Percentiles rank a stretch among this genome's conserved stretches.
These are phyloP conservation scores for Naso thynnoides DNA, from an alignment of 2,797 vertebrate genomes.

Conservation along the genomic window DNA sequence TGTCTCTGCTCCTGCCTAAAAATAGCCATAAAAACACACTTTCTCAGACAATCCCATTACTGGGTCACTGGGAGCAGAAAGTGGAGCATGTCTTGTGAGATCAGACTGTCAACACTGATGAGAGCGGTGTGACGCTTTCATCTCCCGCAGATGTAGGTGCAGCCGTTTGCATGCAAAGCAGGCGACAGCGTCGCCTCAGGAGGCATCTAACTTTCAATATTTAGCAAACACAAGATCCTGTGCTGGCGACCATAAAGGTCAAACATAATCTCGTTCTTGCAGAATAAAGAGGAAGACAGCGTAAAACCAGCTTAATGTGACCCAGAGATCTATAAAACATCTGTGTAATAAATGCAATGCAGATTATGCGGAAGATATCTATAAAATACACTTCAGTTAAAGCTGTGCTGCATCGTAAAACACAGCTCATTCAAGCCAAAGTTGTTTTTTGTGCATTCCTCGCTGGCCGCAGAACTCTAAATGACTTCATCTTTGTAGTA, in stretches of 20 bases:
- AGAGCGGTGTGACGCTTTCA: constrained; percentile 50
- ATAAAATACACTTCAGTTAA: constrained; percentile 23
- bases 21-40: constrained; percentile 65
- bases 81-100: constrained; percentile 68
- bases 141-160: constrained; percentile 33
- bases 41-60: constrained; percentile 67
- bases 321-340: constrained; percentile 26
- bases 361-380: constrained; percentile 21
- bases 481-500: constrained; percentile 47
- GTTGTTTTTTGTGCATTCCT: constrained; percentile 39
- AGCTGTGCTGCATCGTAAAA: constrained; percentile 42
- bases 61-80: constrained; percentile 71
- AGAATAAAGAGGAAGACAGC: constrained; percentile 26
- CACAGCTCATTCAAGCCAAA: constrained; percentile 37
- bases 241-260: constrained; percentile 24
- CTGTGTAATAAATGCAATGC: constrained; percentile 20
- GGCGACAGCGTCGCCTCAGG: constrained; percentile 29
- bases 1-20: constrained; percentile 59
- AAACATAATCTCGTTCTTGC: constrained; percentile 30
- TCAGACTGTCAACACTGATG: constrained; percentile 54
- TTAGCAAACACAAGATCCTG: constrained; percentile 49
- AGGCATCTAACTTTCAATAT: constrained; percentile 52
- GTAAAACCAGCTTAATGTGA: constrained; percentile 16
- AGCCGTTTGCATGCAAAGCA: constrained; percentile 37
- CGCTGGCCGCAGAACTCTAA: constrained; percentile 32